These are phyloP conservation scores for Lathamus discolor DNA, from an alignment of 2,113 vertebrate species.

Conservation along the genomic window DNA sequence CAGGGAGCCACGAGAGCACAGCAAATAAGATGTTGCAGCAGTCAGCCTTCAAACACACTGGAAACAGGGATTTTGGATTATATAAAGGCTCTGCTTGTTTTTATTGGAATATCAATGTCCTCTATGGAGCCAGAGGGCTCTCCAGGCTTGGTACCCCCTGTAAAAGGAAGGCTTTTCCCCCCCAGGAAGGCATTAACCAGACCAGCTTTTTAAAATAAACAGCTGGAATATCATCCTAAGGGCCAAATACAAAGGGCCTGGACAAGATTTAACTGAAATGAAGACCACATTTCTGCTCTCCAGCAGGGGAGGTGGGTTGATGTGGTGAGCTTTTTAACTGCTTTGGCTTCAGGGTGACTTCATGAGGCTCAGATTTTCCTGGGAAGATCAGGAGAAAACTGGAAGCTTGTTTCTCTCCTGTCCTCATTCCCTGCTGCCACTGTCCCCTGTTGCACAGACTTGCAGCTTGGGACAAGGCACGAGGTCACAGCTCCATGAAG, in stretches of 20 bases:
- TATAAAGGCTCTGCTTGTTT: neutral
- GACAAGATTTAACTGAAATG: neutral
- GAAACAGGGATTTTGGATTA: neutral
- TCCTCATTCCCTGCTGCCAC: neutral
- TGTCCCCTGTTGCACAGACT: fast-evolving
- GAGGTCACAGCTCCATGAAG: neutral
- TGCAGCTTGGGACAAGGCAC: neutral
- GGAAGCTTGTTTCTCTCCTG: neutral
- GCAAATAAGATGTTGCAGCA: neutral
- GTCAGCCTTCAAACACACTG: fast-evolving
- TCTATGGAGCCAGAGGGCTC: neutral
- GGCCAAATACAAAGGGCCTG: neutral
- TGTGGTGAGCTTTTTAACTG: neutral
- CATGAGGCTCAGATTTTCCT: neutral
- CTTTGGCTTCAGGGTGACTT: neutral
- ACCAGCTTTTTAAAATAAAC: neutral
- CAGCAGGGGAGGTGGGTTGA: neutral
- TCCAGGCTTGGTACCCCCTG: neutral
- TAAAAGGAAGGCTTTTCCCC: neutral
- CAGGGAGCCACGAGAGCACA: neutral
- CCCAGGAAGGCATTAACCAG: neutral
- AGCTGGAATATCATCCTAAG: neutral
- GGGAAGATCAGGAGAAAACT: neutral
- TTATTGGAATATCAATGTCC: neutral
- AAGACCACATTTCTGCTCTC: neutral